Conservation (phyloP, 2,797 vertebrate genomes). For the Coregonus sp. region DNA sequence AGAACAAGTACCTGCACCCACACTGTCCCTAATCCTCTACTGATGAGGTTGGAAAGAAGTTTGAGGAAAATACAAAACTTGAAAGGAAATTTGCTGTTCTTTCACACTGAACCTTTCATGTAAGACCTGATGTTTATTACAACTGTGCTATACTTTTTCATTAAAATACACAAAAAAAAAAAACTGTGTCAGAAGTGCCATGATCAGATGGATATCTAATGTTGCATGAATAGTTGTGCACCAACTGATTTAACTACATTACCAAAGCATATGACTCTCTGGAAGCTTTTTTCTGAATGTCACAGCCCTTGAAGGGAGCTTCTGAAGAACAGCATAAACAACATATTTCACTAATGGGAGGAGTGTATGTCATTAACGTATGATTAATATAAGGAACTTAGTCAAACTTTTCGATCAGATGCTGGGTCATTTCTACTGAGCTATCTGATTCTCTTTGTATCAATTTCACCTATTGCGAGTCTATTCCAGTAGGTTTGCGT, state of each 20-base stretch:
- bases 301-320: no score
- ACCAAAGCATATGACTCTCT: neutral
- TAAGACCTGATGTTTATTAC: conserved; percentile 62
- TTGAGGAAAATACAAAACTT: neutral
- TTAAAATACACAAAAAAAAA: conserved; percentile 59
- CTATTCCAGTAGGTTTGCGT: no score
- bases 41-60: no score
- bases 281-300: neutral
- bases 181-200: neutral
- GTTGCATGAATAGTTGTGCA: neutral
- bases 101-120: conserved; percentile 66
- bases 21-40: neutral
- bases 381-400: no score
- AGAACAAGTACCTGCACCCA: neutral
- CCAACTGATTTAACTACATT: neutral
- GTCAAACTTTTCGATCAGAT: no score
- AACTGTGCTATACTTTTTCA: conserved; percentile 71
- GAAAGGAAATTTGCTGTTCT: conserved; percentile 66
- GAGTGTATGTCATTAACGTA: no score
- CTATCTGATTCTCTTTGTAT: no score
- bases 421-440: no score
- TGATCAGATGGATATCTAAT: neutral
- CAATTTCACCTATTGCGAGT: no score
- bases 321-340: no score
- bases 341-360: no score